These are phyloP conservation scores for Phylloscopus whistleri DNA, from an alignment of 2,113 vertebrate genomes.

Conservation along the genomic window DNA sequence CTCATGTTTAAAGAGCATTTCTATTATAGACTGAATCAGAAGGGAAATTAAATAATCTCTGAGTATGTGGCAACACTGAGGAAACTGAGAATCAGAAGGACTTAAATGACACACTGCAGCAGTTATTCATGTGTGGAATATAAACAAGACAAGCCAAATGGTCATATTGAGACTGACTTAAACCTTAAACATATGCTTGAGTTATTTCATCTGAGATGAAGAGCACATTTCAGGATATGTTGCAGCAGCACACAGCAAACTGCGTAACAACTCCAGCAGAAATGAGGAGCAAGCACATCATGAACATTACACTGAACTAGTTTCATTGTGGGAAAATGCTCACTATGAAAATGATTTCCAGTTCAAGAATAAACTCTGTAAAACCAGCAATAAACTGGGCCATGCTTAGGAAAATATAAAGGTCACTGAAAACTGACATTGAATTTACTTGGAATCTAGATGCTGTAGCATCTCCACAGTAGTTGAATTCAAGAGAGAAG, in stretches of 20 bases:
- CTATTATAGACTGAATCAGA: neutral
- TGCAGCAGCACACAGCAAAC: neutral
- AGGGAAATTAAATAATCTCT: neutral
- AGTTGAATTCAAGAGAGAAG: neutral
- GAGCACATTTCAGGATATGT: neutral
- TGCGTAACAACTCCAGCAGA: neutral
- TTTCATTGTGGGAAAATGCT: neutral
- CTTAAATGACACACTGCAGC: neutral
- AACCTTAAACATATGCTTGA: neutral
- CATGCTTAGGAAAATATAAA: neutral
- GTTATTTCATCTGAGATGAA: neutral
- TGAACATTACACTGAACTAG: neutral
- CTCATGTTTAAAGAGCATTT: neutral
- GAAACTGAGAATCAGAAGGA: neutral
- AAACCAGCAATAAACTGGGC: neutral
- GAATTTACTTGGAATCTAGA: neutral
- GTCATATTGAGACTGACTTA: neutral
- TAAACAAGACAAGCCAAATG: neutral
- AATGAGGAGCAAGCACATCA: neutral
- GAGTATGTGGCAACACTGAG: neutral
- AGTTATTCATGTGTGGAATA: neutral
- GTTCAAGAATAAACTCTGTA: neutral
- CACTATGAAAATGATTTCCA: neutral
- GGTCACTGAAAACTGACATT: neutral
- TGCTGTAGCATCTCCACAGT: neutral